Percentiles rank a stretch among this genome's conserved stretches.
Evolutionary conservation across 2,113 vertebrate genomes (phyloP).

Genomic region (Chloropsis hardwickii): DNA sequence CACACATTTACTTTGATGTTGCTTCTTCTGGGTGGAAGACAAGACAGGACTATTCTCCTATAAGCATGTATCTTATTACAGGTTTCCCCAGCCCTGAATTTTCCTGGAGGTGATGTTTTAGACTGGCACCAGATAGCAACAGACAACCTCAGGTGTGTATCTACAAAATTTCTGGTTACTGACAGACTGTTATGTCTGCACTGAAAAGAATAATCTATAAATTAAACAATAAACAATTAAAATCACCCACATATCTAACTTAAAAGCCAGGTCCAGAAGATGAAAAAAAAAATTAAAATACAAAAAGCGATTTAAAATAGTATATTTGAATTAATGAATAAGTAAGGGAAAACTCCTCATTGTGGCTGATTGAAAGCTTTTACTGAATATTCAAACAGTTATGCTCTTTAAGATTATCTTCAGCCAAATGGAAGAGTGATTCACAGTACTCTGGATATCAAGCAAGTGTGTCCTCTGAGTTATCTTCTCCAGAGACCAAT

Average conservation of each 20-base stretch:
- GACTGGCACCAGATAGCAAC: neutral
- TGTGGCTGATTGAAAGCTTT: conserved; percentile 74
- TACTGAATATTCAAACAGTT: conserved; percentile 32
- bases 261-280: neutral
- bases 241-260: neutral
- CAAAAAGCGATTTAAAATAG: conserved; percentile 59
- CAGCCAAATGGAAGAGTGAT: conserved; percentile 19
- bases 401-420: conserved; percentile 21
- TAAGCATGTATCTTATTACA: neutral
- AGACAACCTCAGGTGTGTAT: neutral
- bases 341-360: conserved; percentile 51
- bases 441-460: conserved; percentile 33
- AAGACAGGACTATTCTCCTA: neutral
- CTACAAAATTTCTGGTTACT: neutral
- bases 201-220: neutral
- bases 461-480: conserved; percentile 48
- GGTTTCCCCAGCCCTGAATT: neutral
- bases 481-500: conserved; percentile 61
- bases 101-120: neutral
- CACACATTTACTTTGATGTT: neutral
- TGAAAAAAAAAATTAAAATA: neutral
- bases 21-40: neutral
- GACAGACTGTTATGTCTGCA: neutral
- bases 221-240: neutral
- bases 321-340: conserved; percentile 67